Evolutionary conservation across 2,888 invertebrate species (phyloP).

Genomic region (Diarsia dahlii): DNA sequence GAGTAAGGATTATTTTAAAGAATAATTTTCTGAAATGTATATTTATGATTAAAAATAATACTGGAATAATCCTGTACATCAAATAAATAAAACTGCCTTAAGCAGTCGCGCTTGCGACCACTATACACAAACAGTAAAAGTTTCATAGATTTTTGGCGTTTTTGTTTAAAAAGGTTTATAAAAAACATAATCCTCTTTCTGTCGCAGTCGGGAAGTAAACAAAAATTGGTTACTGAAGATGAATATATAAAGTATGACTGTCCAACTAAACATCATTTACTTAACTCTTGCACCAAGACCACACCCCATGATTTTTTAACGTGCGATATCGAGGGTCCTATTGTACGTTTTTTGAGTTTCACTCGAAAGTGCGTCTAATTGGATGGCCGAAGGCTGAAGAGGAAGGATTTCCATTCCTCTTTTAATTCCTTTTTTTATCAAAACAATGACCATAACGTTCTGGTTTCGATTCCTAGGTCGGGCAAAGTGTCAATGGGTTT

Average conservation of each 20-base stretch:
- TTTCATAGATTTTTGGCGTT: too few relatives aligned
- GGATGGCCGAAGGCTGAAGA: constrained; percentile 78
- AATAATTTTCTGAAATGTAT: too few relatives aligned
- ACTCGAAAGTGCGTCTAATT: constrained; percentile 83
- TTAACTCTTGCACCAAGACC: constrained; percentile 65
- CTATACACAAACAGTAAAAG: too few relatives aligned
- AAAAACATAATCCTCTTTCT: too few relatives aligned
- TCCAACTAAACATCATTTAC: not conserved
- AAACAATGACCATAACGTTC: constrained; percentile 50
- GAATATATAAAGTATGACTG: not conserved
- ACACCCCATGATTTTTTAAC: constrained; percentile 80
- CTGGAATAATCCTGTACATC: too few relatives aligned
- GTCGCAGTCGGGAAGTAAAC: too few relatives aligned
- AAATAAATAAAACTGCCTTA: too few relatives aligned
- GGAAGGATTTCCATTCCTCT: constrained; percentile 74
- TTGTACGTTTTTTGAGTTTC: constrained; percentile 83
- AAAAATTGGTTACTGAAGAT: not conserved
- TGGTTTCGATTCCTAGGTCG: not conserved
- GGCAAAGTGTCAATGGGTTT: not conserved
- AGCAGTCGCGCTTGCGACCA: too few relatives aligned
- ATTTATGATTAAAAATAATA: too few relatives aligned
- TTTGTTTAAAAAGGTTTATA: too few relatives aligned
- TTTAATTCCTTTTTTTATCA: constrained; percentile 62
- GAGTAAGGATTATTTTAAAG: too few relatives aligned
- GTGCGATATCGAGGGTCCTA: constrained; percentile 83